These are phyloP conservation scores for Bagarius yarrelli DNA, from an alignment of 2,113 vertebrate species.

Conservation along the genomic window DNA sequence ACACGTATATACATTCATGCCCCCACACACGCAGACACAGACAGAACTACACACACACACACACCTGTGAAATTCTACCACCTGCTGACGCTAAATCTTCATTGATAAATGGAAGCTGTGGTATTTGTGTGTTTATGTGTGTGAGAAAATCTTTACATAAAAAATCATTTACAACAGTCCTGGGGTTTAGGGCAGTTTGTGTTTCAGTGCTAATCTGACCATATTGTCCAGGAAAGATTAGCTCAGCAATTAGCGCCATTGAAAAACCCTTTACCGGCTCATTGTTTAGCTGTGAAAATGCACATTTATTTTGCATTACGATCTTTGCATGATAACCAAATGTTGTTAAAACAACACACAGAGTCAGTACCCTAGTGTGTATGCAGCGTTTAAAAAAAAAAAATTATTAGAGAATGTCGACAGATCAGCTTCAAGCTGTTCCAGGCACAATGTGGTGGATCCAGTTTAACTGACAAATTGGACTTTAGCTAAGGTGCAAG, in stretches of 20 bases:
- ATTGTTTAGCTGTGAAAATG: conserved; percentile 31
- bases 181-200: conserved; percentile 21
- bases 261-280: not conserved
- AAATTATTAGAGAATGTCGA: conserved; percentile 30
- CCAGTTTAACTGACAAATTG: conserved; percentile 60
- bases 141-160: conserved; percentile 35
- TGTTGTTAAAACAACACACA: conserved; percentile 8
- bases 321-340: conserved; percentile 22
- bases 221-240: conserved; percentile 28
- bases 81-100: not conserved
- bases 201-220: conserved; percentile 28
- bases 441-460: conserved; percentile 57
- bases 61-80: conserved; percentile 37
- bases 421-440: conserved; percentile 53
- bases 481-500: conserved; percentile 59
- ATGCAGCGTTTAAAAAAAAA: conserved; percentile 47
- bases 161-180: conserved; percentile 13
- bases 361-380: not conserved
- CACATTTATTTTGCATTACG: conserved; percentile 21
- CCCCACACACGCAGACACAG: not conserved
- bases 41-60: conserved; percentile 2
- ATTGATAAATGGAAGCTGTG: conserved; percentile 28
- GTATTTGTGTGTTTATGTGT: conserved; percentile 15
- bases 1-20: conserved; percentile 27
- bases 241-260: conserved; percentile 21